Base-by-base conservation (phyloP, 1,140 invertebrate genomes). In the Contarinia nasturtii region DNA sequence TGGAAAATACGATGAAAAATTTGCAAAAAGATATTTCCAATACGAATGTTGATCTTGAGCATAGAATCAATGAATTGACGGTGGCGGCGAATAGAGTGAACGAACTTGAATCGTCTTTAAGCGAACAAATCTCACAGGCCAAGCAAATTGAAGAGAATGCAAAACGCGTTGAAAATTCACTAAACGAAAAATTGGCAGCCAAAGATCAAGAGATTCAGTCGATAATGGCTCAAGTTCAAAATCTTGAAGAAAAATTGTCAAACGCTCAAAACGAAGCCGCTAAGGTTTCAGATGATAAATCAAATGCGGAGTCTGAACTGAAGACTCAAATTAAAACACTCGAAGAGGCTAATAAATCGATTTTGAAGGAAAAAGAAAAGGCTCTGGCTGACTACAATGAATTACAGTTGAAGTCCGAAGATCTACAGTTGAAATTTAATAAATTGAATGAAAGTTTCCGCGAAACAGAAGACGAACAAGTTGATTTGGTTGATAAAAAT, bases 401-500 rank as follows among this genome's bases (percentile, higher is more conserved):
- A 27, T 27, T 27, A 10, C 4, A 27, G 27, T n/a, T n/a, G n/a
- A n/a, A n/a, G n/a, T n/a, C n/a, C n/a, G n/a, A n/a, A n/a, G n/a
- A n/a, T n/a, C n/a, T n/a, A n/a, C n/a, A 27, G 27, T 10, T n/a
- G n/a, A 27, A 27, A 27, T 27, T 7, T 14, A 17, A 14, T 18
- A 20, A 7, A 21, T 14, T 33, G 2, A n/a, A 5, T n/a, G 21
- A 27, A n/a, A 33, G 7, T n/a, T 44, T 44, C 20, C 15, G 14
- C 2, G 33, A 33, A 27, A 43, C 41, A 33, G 18, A 45, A 45
- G 42, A 49, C 46, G 42, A 48, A 19, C 42, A 48, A 45, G 22
- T 44, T 3, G 33, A 46, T 48, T 36, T 45, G 19, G 44, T 49
- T 2, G 42, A 33, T 27, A 45, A 33, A 48, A 48, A 48, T 40